A percentile compares a stretch with the other conserved stretches of the same genome.
These are phyloP conservation scores for Branchinecta sandiegonensis DNA, from an alignment of 2,888 invertebrate species.

Conservation along the genomic window DNA sequence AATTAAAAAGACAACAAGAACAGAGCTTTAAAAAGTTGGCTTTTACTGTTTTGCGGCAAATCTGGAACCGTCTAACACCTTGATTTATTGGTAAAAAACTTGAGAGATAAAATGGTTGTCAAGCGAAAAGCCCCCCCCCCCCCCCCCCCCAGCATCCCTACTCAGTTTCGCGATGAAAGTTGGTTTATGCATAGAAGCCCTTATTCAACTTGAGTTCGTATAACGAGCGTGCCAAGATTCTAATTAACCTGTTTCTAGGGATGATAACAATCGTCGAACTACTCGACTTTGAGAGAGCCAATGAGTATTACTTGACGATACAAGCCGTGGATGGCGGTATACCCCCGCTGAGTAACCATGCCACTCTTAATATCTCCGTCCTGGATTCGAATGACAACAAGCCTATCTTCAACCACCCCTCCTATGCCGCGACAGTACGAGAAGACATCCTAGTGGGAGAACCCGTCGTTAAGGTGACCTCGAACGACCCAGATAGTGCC, in stretches of 20 bases:
- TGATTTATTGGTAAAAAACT: too few species aligned
- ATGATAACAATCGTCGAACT: conserved; percentile 58
- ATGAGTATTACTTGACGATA: conserved; percentile 70
- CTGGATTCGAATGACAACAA: conserved; percentile 75
- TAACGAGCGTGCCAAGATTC: too few species aligned
- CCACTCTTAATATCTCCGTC: conserved; percentile 69
- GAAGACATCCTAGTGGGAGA: conserved; percentile 63
- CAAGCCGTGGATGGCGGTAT: conserved; percentile 78
- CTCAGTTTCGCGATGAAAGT: too few species aligned
- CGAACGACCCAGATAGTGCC: conserved; percentile 69
- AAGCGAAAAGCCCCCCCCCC: too few species aligned
- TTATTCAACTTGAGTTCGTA: too few species aligned
- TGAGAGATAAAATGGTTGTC: too few species aligned
- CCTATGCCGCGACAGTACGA: conserved; percentile 57
- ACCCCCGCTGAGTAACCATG: conserved; percentile 75
- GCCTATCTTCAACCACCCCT: conserved; percentile 59
- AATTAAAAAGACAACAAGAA: too few species aligned
- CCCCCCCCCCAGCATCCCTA: too few species aligned
- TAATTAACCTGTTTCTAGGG: conserved; percentile 37
- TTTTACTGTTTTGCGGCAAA: too few species aligned
- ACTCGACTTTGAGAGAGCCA: conserved; percentile 73
- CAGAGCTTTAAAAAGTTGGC: too few species aligned
- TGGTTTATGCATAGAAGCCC: too few species aligned
- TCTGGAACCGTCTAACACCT: too few species aligned
- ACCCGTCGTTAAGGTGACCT: conserved; percentile 55